Base-by-base conservation (phyloP, 2,797 vertebrate species). In the Amblyraja radiata region DNA sequence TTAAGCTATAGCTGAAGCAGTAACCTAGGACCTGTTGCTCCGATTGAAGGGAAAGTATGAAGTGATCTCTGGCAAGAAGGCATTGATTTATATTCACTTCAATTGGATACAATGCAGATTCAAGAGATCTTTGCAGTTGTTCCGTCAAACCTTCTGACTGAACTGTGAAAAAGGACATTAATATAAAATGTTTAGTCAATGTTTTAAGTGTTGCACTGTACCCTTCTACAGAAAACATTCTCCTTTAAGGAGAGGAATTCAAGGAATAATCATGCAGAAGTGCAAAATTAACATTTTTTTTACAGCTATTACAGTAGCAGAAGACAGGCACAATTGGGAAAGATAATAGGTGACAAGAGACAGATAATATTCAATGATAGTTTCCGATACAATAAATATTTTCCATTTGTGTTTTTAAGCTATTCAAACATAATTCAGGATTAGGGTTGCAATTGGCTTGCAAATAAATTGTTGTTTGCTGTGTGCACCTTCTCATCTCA, bases 391-490 rank as follows among this genome's bases (percentile, higher is more conserved):
- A 36, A 32, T 10, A 78, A 39, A 79, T 79, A 39, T 39, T 79
- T n/a, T 65, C n/a, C 1, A 88, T 65, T 88, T 88, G 84, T 88
- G 61, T 7, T 88, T 58, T 88, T 88, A 68, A 25, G 16, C 61
- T 68, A 10, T 68, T 65, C 84, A 88, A 36, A 88, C 61, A 65
- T 88, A 68, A 68, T 88, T 88, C 84, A 88, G 84, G 28, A 21
- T 88, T 68, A 16, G 63, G 63, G 8, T 8, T 88, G n/a, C 61
- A 36, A 88, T 88, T 88, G n/a, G n/a, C 16, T 88, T 32, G 11
- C 81, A 84, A 84, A 84, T 61, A 84, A 84, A 61, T 84, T 84
- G 81, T 46, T 39, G 61, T 84, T 84, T 28, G 9, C 80, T 83
- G 81, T 63, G 32, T 88, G n/a, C 84, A 68, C 32, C 63, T 68